A percentile compares a stretch with the other conserved stretches of the same genome.
Evolutionary conservation across 2,797 vertebrate species (phyloP).

Genomic region (Poeciliopsis paucimaculata): DNA sequence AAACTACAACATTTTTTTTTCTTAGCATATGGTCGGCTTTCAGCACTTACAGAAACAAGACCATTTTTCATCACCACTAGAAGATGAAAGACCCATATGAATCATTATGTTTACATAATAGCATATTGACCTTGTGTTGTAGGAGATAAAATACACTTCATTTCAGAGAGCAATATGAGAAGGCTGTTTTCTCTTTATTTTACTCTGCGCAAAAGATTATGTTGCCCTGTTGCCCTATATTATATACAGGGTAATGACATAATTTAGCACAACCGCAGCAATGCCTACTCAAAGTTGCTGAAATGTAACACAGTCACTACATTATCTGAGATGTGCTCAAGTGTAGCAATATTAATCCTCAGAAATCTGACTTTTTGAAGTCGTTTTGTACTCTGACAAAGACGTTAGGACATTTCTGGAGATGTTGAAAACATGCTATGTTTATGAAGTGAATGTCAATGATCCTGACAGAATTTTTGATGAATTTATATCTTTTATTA

Average conservation of each 20-base stretch:
- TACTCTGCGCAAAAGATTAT: constrained; percentile 23
- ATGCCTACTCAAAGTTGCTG: constrained; percentile 25
- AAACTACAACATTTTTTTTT: constrained; percentile 19
- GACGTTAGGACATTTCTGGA: background rate
- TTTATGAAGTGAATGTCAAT: background rate
- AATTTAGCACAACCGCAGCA: constrained; percentile 13
- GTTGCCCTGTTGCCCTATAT: constrained; percentile 11
- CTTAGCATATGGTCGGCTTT: constrained; percentile 36
- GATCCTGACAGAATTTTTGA: background rate
- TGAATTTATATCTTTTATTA: background rate
- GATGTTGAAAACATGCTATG: background rate
- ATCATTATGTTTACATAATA: constrained; percentile 65
- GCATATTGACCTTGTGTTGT: constrained; percentile 64
- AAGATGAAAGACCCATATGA: constrained; percentile 53
- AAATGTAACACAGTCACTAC: constrained; percentile 25
- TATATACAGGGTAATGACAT: constrained; percentile 24
- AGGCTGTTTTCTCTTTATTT: constrained; percentile 46
- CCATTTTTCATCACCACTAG: constrained; percentile 42
- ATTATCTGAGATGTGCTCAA: constrained; percentile 17
- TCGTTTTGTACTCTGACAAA: background rate
- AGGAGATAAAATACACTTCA: constrained; percentile 49
- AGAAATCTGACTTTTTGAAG: background rate
- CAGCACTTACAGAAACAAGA: constrained; percentile 40
- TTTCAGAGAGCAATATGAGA: constrained; percentile 30
- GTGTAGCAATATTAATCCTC: background rate